Conservation (phyloP, 1,140 invertebrate species). For the Drosophila chauvacae region DNA sequence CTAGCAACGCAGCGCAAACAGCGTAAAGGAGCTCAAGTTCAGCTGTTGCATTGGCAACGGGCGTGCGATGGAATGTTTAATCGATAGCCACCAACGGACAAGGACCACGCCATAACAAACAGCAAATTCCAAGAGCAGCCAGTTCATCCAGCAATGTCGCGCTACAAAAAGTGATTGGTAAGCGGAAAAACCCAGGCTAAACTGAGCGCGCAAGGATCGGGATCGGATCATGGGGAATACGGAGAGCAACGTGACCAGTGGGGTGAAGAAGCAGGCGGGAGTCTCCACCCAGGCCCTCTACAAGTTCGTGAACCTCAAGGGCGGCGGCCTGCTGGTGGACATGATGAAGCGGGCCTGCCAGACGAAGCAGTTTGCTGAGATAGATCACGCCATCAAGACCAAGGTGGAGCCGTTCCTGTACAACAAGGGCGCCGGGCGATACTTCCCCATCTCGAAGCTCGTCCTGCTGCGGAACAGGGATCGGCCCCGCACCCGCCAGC, state of each 20-base stretch:
- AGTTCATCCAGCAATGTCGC: slow-evolving; percentile 56
- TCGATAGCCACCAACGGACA: slow-evolving; percentile 58
- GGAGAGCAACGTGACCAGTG: slow-evolving; percentile 95
- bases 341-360: slow-evolving; percentile 96
- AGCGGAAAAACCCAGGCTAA: slow-evolving; percentile 5
- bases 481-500: slow-evolving; percentile 91
- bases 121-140: slow-evolving; percentile 37
- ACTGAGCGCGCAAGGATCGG: slow-evolving; percentile 10
- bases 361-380: slow-evolving; percentile 94
- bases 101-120: slow-evolving; percentile 42
- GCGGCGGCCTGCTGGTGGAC: slow-evolving; percentile 95
- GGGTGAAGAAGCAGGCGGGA: slow-evolving; percentile 96
- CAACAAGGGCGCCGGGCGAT: slow-evolving; percentile 95
- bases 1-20: slow-evolving; percentile 70
- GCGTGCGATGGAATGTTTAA: slow-evolving; percentile 57
- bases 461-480: slow-evolving; percentile 95
- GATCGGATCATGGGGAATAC: slow-evolving; percentile 93
- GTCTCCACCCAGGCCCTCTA: slow-evolving; percentile 92
- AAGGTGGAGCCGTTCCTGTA: slow-evolving; percentile 96
- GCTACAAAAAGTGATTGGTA: slow-evolving; percentile 58
- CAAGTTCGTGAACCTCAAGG: slow-evolving; percentile 94
- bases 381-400: slow-evolving; percentile 95
- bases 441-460: slow-evolving; percentile 94
- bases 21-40: slow-evolving; percentile 69
- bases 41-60: slow-evolving; percentile 80